These are phyloP conservation scores for Pilophorus perplexus DNA, from an alignment of 2,888 invertebrate species.

Conservation along the genomic window DNA sequence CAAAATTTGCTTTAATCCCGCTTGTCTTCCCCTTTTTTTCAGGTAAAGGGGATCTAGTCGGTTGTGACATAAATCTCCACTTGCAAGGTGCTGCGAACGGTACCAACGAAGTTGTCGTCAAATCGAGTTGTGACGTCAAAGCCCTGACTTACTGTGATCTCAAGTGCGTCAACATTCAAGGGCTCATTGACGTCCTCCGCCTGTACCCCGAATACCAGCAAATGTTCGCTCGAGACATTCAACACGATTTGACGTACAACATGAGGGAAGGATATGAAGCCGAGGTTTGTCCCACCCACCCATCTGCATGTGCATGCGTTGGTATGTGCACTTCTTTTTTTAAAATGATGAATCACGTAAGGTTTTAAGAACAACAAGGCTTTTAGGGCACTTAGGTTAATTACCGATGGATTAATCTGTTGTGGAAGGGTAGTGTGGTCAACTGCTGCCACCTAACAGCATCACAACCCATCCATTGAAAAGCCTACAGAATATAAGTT, in stretches of 20 bases:
- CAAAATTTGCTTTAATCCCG: neutral
- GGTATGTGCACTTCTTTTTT: no score
- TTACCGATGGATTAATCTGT: no score
- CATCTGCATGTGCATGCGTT: no score
- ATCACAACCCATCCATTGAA: no score
- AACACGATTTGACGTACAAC: constrained; percentile 92
- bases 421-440: no score
- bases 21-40: no score
- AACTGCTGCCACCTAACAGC: no score
- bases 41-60: constrained; percentile 96
- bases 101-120: constrained; percentile 72
- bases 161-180: constrained; percentile 88
- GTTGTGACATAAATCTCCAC: constrained; percentile 84
- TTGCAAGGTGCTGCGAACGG: constrained; percentile 58
- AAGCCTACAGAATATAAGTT: no score
- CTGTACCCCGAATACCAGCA: constrained; percentile 93
- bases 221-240: constrained; percentile 89
- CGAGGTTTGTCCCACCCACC: constrained; percentile 67
- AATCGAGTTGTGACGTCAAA: constrained; percentile 90
- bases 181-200: constrained; percentile 81
- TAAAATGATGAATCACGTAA: no score
- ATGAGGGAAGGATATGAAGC: constrained; percentile 89
- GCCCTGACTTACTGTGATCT: constrained; percentile 95
- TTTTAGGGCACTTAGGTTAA: no score
- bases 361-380: no score